Conservation (phyloP, 53 echinoderm and acorn worm genomes). For the Echinarachnius parma region DNA sequence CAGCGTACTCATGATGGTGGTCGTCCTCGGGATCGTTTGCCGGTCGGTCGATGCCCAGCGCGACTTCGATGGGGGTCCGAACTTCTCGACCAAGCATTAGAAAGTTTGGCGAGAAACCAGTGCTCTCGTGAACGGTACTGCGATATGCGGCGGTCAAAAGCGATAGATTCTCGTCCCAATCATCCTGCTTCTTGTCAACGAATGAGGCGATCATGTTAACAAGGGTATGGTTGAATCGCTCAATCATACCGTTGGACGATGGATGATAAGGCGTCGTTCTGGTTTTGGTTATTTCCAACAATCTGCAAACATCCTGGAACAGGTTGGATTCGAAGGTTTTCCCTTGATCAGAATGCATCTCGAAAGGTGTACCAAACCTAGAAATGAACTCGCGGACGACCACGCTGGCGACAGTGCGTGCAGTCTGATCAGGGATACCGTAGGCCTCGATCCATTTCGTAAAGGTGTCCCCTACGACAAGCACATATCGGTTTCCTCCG, state of each 20-base stretch:
- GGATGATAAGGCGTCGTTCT: slow-evolving; percentile 62
- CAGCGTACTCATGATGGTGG: slow-evolving; percentile 27
- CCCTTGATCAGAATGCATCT: slow-evolving; percentile 70
- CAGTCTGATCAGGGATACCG: slow-evolving; percentile 58
- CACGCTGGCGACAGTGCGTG: slow-evolving; percentile 50
- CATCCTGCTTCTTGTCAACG: slow-evolving; percentile 41
- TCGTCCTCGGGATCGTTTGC: too few species aligned
- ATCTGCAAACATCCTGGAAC: slow-evolving; percentile 50
- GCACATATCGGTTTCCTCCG: slow-evolving; percentile 57
- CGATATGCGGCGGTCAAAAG: slow-evolving; percentile 67
- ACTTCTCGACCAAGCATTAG: slow-evolving; percentile 68
- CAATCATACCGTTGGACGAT: slow-evolving; percentile 58
- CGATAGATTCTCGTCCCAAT: slow-evolving; percentile 63
- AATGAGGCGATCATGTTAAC: slow-evolving; percentile 50
- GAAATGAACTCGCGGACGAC: slow-evolving; percentile 59
- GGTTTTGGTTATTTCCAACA: slow-evolving; percentile 60
- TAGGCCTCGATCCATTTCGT: slow-evolving; percentile 70
- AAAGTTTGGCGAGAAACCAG: slow-evolving; percentile 55
- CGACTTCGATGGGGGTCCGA: slow-evolving; percentile 33
- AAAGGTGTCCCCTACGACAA: slow-evolving; percentile 56
- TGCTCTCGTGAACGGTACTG: slow-evolving; percentile 42
- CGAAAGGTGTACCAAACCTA: slow-evolving; percentile 48
- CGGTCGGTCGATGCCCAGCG: too few species aligned
- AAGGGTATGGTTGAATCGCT: slow-evolving; percentile 56
- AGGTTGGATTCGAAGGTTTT: slow-evolving; percentile 58